Conservation (phyloP, 35 echinoderm and acorn worm genomes). For the Acanthaster planci region DNA sequence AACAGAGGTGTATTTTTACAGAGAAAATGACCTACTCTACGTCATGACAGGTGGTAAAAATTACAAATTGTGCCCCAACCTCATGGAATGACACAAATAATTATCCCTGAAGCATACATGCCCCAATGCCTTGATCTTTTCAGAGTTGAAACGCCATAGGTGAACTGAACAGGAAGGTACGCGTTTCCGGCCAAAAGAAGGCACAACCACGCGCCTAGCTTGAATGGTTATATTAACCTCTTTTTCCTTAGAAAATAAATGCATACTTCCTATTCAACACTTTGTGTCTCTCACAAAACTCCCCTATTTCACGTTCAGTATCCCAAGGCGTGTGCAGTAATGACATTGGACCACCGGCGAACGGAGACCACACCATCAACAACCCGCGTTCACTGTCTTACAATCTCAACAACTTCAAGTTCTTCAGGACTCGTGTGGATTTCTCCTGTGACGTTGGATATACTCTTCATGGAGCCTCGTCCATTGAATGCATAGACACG, state of each 20-base stretch:
- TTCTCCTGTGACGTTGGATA: neutral
- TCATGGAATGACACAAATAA: no score
- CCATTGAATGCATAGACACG: neutral
- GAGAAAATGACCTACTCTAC: no score
- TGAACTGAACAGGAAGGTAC: no score
- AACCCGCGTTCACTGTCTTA: slow-evolving; percentile 11
- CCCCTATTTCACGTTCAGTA: neutral
- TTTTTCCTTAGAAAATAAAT: neutral
- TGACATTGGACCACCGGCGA: neutral
- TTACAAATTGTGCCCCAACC: no score
- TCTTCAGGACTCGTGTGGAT: neutral
- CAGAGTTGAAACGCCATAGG: no score
- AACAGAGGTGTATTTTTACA: no score
- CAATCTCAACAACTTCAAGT: slow-evolving; percentile 8
- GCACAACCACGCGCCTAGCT: no score
- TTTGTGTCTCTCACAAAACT: neutral
- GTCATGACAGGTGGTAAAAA: no score
- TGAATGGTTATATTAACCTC: no score
- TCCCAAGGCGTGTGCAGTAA: slow-evolving; percentile 2
- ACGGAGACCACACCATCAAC: neutral
- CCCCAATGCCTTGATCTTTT: no score
- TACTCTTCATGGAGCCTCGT: neutral
- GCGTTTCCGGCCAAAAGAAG: no score
- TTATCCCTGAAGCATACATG: no score
- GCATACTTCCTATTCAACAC: neutral